These are phyloP conservation scores for Halesus radiatus DNA, from an alignment of 1,140 invertebrate genomes.

Conservation along the genomic window DNA sequence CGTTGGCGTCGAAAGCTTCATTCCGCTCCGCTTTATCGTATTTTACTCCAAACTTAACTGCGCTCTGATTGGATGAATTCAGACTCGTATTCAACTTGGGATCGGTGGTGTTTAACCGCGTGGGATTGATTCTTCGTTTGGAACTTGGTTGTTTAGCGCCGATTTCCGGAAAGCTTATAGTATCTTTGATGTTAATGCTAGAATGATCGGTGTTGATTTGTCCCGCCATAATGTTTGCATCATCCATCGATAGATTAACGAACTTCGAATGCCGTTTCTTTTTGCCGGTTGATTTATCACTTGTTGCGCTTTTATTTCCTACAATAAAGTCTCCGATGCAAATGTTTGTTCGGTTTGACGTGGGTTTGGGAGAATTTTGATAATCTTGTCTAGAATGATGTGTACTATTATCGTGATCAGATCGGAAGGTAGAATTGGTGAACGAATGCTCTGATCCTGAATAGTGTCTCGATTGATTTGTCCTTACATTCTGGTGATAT, in stretches of 20 bases:
- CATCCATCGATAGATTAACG: slow-evolving; percentile 61
- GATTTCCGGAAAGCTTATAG: slow-evolving; percentile 66
- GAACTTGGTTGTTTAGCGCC: slow-evolving; percentile 62
- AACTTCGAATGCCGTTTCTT: slow-evolving; percentile 62
- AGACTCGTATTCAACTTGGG: slow-evolving; percentile 59
- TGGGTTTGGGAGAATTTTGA: background rate
- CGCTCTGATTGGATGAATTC: slow-evolving; percentile 59
- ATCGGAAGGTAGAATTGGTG: background rate
- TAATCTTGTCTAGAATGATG: slow-evolving; percentile 5
- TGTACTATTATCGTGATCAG: background rate
- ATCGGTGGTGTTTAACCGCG: slow-evolving; percentile 62
- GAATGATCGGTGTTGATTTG: slow-evolving; percentile 58
- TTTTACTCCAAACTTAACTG: slow-evolving; percentile 55
- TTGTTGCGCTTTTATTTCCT: background rate
- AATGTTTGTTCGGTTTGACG: slow-evolving; percentile 59
- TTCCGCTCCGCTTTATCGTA: slow-evolving; percentile 59
- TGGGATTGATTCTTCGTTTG: slow-evolving; percentile 66
- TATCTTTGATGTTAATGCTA: slow-evolving; percentile 64
- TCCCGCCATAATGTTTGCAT: slow-evolving; percentile 41
- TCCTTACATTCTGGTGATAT: background rate
- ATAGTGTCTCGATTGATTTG: slow-evolving; percentile 6
- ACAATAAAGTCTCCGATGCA: slow-evolving; percentile 64
- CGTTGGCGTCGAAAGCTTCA: slow-evolving; percentile 64
- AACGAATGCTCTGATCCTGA: slow-evolving; percentile 2
- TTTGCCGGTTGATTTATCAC: slow-evolving; percentile 48